Evolutionary conservation across 2,797 vertebrate genomes (phyloP), one percentile per base, ranked within the genome.

Genomic region (Channa striata): DNA sequence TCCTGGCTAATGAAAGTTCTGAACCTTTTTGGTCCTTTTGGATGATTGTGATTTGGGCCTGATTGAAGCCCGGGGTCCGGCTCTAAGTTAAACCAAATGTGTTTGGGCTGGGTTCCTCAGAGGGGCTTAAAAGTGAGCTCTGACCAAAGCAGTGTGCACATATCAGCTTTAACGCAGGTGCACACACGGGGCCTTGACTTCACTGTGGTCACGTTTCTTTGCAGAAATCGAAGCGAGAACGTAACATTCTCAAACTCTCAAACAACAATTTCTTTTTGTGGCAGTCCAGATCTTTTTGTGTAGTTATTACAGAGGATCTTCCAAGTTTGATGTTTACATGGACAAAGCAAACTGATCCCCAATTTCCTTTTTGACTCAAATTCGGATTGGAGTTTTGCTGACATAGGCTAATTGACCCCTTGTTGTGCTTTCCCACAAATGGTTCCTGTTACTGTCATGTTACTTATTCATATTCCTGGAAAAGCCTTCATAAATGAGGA

Each of bases 71-170:
- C 59, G 67, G 4, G 1, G 62, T 75, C 60, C 73, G 52, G 37
- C 61, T 69, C 65, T 90, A 87, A 92, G 89, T 86, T 59, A 58
- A 91, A 90, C 84, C 90, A 92, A 92, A 92, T 89, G 87, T 79
- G 34, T 74, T 83, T 69, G 80, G 77, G 81, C 59, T 37, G 74
- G 77, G 81, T 74, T 61, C 39, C 73, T 50, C 39, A 71, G 49
- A 78, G 51, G 47, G 53, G 37, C 74, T 74, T 47, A 50, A 51
- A 74, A 47, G 17, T 49, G 40, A 63, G 71, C 58, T 59, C 66
- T 77, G 69, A 76, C 68, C 63, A 66, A 74, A 77, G 16, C 68
- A 54, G 63, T 59, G 63, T 12, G 39, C 53, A 19, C 51, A 16
- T 73, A 64, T 59, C 56, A 68, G 63, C 57, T 64, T 59, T 36